Conservation (phyloP, 2,888 invertebrate genomes). For the Byasa hedistus region DNA sequence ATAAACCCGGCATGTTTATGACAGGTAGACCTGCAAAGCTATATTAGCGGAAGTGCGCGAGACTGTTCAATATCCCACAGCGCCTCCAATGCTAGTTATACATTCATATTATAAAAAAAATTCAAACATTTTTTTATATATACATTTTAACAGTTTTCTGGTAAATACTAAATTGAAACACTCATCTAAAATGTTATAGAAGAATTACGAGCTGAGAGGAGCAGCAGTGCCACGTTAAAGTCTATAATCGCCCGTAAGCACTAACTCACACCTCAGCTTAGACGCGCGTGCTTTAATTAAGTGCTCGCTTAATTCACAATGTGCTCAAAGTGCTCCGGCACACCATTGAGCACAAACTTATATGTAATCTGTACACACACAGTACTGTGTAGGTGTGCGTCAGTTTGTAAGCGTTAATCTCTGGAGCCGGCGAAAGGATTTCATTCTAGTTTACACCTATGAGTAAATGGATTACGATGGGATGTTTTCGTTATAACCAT, state of each 20-base stretch:
- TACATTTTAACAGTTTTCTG: too few relatives aligned
- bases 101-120: background rate
- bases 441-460: constrained; percentile 1
- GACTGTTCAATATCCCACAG: constrained; percentile 7
- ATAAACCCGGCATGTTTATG: background rate
- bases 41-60: background rate
- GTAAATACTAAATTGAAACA: too few relatives aligned
- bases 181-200: background rate
- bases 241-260: constrained; percentile 26
- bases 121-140: too few relatives aligned
- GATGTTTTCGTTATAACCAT: too few relatives aligned
- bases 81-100: background rate
- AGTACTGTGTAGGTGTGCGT: background rate
- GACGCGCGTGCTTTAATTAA: constrained; percentile 23
- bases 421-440: background rate
- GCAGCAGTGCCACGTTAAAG: constrained; percentile 12
- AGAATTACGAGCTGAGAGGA: background rate
- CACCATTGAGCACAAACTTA: constrained; percentile 13
- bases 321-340: constrained; percentile 9
- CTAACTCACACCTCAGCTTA: constrained; percentile 21
- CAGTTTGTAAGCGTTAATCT: constrained; percentile 7
- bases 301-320: constrained; percentile 15
- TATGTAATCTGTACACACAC: constrained; percentile 1
- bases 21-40: background rate
- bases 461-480: too few relatives aligned